Conservation (phyloP, 2,888 invertebrate species). For the Blomia tropicalis region DNA sequence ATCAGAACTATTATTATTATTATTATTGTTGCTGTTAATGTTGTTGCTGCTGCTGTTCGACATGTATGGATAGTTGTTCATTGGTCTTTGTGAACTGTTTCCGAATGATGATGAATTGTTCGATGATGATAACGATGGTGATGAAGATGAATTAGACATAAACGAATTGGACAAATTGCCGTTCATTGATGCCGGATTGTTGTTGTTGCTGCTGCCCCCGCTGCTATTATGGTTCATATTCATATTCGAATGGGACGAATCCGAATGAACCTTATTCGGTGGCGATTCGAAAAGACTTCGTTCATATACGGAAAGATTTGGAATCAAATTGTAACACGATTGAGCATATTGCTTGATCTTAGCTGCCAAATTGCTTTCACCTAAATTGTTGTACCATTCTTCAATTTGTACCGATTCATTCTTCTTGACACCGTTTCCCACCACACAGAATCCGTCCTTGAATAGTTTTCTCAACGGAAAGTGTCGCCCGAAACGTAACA, state of each 20-base stretch:
- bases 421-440: constrained; percentile 50
- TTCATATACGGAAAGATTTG: constrained; percentile 24
- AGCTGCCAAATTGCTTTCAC: constrained; percentile 57
- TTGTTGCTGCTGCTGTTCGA: neutral
- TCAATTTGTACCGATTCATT: constrained; percentile 46
- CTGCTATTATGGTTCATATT: neutral
- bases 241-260: constrained; percentile 15
- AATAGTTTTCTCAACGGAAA: constrained; percentile 67
- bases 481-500: constrained; percentile 81
- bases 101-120: neutral
- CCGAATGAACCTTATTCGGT: constrained; percentile 3
- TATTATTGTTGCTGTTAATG: constrained; percentile 15
- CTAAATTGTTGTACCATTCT: constrained; percentile 61
- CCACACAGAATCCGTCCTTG: constrained; percentile 70
- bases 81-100: neutral
- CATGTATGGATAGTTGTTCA: constrained; percentile 4
- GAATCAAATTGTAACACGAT: constrained; percentile 51
- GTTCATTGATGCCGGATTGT: neutral
- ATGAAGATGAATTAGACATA: neutral
- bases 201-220: neutral
- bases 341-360: constrained; percentile 73
- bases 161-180: constrained; percentile 1
- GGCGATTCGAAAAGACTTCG: constrained; percentile 25
- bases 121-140: neutral
- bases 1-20: constrained; percentile 19